Evolutionary conservation across 1,140 invertebrate species (phyloP), one percentile per base, ranked within the genome.

Genomic region (Diachasma alloeum): DNA sequence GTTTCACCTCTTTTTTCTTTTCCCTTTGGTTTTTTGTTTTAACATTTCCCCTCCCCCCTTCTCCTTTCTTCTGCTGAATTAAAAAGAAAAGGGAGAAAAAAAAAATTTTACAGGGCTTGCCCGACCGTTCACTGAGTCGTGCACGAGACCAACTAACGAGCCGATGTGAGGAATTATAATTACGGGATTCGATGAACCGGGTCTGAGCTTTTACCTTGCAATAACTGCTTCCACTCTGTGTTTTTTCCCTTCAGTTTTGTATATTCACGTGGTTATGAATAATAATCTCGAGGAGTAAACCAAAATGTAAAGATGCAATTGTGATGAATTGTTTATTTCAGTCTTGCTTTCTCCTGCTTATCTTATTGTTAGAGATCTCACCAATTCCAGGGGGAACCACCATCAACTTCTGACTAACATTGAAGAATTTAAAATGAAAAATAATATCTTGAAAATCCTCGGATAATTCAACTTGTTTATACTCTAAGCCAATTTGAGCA

Each of bases 121-220:
- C 59, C 15, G 24, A 63, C 5, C 36, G n/a, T 31, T 68, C 36
- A 68, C 36, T 68, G 66, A 68, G 17, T 68, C 66, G 66, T 39
- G 37, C 4, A 68, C 31, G 66, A 37, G 66, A 68, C 66, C 36
- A 36, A 68, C 66, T 68, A 68, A 68, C 66, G 66, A 68, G 66
- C 36, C 31, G 66, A 68, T 6, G 66, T 15, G 66, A 68, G 66
- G n/a, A 68, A 68, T 68, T 68, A 68, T 68, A 68, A 68, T 68
- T 68, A 68, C 36, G 26, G n/a, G 66, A 68, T 0, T 68, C 66
- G 36, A 68, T 68, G 66, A 68, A 39, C 66, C 36, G 66, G 5
- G 36, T 31, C 66, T 39, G 13, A 19, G 59, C 19, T 26, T 63
- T 63, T 31, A 63, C 48, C n/a, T 8, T 56, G 59, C 59, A 63